phyloP scores from a whole-genome alignment of 2,113 vertebrate genomes.

The Thalassarche chlororhynchos region DNA sequence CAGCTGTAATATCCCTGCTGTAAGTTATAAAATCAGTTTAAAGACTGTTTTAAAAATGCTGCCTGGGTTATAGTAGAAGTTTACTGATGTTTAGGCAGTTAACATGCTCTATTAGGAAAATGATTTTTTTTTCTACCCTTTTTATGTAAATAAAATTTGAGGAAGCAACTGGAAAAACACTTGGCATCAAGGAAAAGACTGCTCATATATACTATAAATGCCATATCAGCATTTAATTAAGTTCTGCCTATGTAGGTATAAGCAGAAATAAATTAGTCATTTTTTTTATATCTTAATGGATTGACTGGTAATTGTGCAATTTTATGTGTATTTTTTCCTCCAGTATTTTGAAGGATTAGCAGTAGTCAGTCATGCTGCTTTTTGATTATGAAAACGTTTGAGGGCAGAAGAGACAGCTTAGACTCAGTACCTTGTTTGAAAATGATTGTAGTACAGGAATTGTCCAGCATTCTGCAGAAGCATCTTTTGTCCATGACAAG shows the following conservation, averaged over 20 bases:
- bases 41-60: background rate
- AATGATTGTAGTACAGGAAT: background rate
- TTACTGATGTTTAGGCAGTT: background rate
- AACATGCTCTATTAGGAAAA: background rate
- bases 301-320: background rate
- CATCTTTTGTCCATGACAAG: background rate
- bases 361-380: background rate
- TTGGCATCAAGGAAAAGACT: background rate
- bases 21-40: background rate
- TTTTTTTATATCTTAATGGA: background rate
- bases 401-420: background rate
- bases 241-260: background rate
- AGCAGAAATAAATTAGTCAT: background rate
- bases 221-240: background rate
- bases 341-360: background rate
- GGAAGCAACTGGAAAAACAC: background rate
- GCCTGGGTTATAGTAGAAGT: background rate
- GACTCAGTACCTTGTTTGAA: background rate
- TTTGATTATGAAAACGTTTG: background rate
- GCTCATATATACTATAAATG: background rate
- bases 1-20: background rate
- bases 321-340: background rate
- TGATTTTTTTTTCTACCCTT: background rate
- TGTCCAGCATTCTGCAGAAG: background rate
- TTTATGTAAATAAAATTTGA: background rate